These are phyloP conservation scores for Neotoma lepida DNA, from an alignment of 2,113 vertebrate species.

Conservation along the genomic window DNA sequence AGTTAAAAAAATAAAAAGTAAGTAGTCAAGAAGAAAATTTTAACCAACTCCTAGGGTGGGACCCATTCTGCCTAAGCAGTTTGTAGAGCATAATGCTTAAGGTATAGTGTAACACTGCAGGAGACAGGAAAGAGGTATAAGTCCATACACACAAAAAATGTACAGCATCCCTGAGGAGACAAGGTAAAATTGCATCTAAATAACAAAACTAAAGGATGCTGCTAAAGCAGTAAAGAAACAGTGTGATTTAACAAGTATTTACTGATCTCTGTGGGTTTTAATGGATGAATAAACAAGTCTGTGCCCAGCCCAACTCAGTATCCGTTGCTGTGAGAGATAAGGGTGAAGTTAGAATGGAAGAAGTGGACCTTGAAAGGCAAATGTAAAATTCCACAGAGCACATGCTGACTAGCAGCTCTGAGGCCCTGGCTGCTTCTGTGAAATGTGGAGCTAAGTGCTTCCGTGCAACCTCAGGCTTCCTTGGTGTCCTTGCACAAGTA, in stretches of 20 bases:
- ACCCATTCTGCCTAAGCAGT: constrained; percentile 48
- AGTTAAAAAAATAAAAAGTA: not conserved
- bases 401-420: not conserved
- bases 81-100: constrained; percentile 60
- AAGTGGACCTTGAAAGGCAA: constrained; percentile 30
- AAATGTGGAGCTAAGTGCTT: not conserved
- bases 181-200: constrained; percentile 62
- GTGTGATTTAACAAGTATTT: constrained; percentile 61
- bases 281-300: constrained; percentile 64
- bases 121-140: constrained; percentile 50
- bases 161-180: constrained; percentile 25
- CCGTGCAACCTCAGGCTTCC: not conserved
- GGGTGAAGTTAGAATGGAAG: constrained; percentile 23
- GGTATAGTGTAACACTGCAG: not conserved
- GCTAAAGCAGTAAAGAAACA: constrained; percentile 42
- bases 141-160: constrained; percentile 41
- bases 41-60: constrained; percentile 26
- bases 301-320: constrained; percentile 38
- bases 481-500: not conserved
- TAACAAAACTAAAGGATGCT: constrained; percentile 58
- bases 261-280: constrained; percentile 42
- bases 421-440: not conserved
- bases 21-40: constrained; percentile 62
- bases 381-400: not conserved
- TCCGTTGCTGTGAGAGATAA: constrained; percentile 37